Conservation (phyloP, 2,888 invertebrate species). For the Horisme vitalbata region DNA sequence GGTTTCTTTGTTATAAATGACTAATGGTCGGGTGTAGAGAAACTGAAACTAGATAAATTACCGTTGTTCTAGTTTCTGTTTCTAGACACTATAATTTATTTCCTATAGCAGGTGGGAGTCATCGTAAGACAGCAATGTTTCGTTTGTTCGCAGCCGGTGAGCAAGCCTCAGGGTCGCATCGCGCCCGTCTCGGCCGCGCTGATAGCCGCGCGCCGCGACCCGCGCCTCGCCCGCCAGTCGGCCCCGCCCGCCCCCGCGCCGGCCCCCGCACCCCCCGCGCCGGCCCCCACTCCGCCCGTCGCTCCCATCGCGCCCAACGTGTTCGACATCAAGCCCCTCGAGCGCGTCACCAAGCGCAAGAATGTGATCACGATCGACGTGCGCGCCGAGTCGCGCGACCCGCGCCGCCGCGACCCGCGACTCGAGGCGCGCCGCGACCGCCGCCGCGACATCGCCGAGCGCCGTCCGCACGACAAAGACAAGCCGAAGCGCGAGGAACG, state of each 20-base stretch:
- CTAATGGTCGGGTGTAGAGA: too few relatives aligned
- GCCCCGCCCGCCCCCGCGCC: constrained; percentile 36
- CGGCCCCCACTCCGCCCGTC: constrained; percentile 21
- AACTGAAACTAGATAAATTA: too few relatives aligned
- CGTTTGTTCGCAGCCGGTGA: constrained; percentile 60
- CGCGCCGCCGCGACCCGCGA: constrained; percentile 43
- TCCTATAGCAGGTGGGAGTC: too few relatives aligned
- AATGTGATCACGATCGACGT: constrained; percentile 78
- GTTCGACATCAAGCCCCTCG: constrained; percentile 76
- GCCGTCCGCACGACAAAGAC: constrained; percentile 12
- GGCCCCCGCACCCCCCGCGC: constrained; percentile 43
- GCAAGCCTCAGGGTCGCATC: constrained; percentile 58
- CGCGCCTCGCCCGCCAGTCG: constrained; percentile 40
- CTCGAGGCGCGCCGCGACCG: constrained; percentile 39
- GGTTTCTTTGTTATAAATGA: too few relatives aligned
- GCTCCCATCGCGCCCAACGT: constrained; percentile 65
- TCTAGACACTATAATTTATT: too few relatives aligned
- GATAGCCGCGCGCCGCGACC: constrained; percentile 57
- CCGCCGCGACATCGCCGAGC: constrained; percentile 27
- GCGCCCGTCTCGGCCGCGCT: constrained; percentile 64
- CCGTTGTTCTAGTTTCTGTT: too few relatives aligned
- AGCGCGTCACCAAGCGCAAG: constrained; percentile 66
- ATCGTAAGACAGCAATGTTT: too few relatives aligned
- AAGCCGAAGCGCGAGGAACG: constrained; percentile 17
- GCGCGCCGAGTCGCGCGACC: constrained; percentile 40